Conservation (phyloP, 2,113 vertebrate genomes). For the Gorsachius goisagi region DNA sequence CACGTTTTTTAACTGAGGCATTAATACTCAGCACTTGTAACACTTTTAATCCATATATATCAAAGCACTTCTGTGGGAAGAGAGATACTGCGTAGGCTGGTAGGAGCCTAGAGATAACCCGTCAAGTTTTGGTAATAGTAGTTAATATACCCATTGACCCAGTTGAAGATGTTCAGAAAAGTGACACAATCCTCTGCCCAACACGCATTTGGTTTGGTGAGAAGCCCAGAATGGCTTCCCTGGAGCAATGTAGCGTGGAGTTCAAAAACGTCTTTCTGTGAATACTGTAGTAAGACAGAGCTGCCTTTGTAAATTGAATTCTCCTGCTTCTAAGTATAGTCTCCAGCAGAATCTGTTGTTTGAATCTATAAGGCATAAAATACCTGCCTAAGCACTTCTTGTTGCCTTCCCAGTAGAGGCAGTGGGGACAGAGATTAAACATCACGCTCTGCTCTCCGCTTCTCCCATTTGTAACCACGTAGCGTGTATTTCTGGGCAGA, state of each 20-base stretch:
- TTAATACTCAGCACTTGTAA: background rate
- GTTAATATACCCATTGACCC: background rate
- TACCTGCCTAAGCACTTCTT: background rate
- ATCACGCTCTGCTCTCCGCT: background rate
- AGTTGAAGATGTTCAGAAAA: background rate
- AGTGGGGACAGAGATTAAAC: background rate
- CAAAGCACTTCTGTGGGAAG: background rate
- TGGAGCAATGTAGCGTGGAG: background rate
- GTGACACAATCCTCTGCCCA: background rate
- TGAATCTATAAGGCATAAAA: background rate
- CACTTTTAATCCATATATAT: background rate
- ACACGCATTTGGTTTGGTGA: background rate
- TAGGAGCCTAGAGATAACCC: background rate
- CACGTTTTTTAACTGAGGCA: background rate
- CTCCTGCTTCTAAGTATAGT: background rate
- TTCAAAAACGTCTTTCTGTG: background rate
- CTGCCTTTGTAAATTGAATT: background rate
- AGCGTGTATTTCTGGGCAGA: background rate
- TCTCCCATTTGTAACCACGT: background rate
- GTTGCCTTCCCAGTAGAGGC: background rate
- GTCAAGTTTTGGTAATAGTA: background rate
- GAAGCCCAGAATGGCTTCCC: background rate
- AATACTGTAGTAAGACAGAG: background rate
- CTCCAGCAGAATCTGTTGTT: background rate
- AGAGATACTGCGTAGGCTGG: background rate